Conservation (phyloP, 2,888 invertebrate species). For the Acleris sparsana region DNA sequence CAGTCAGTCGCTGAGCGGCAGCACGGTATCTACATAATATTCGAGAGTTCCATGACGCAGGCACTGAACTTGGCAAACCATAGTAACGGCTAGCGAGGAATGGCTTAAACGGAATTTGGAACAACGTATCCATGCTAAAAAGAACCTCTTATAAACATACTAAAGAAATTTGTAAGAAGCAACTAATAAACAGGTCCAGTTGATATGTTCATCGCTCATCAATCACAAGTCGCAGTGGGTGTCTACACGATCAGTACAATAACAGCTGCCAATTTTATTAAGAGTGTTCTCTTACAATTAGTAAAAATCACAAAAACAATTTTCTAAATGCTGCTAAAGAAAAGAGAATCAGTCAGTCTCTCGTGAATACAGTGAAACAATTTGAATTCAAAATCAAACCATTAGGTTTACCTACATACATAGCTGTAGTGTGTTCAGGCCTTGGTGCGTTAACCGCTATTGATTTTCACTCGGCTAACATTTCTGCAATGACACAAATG, state of each 20-base stretch:
- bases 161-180: conserved; percentile 45
- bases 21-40: conserved; percentile 13
- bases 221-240: conserved; percentile 53
- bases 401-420: conserved; percentile 61
- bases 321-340: conserved; percentile 79
- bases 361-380: conserved; percentile 71
- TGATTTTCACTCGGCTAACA: conserved; percentile 62
- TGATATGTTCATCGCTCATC: conserved; percentile 76
- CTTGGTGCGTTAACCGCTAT: conserved; percentile 40
- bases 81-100: conserved; percentile 45
- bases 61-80: conserved; percentile 58
- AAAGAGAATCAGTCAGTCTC: conserved; percentile 78
- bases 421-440: conserved; percentile 50
- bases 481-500: conserved; percentile 52
- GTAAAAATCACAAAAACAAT: conserved; percentile 69
- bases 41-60: conserved; percentile 19
- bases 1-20: not conserved
- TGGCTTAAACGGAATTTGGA: conserved; percentile 69
- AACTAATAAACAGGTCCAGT: conserved; percentile 57
- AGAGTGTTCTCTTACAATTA: conserved; percentile 54
- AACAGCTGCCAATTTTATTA: conserved; percentile 56
- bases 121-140: conserved; percentile 76
- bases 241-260: conserved; percentile 46
- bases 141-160: conserved; percentile 68
- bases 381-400: conserved; percentile 67